Base-by-base conservation (phyloP, 2,888 invertebrate genomes). In the Asteroscopus sphinx region DNA sequence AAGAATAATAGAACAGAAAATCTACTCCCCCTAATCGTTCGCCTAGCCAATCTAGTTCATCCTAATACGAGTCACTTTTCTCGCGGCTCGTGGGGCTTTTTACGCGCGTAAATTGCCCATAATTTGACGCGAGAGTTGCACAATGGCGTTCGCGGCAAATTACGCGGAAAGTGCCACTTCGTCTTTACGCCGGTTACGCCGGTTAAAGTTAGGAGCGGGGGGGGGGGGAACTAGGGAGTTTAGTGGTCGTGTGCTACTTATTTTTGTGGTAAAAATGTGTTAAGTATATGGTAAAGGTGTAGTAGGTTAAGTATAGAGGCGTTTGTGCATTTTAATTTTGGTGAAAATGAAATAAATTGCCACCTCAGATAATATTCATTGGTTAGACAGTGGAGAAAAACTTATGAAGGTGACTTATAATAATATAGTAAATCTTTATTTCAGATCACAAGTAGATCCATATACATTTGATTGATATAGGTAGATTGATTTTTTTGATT, bases 91-190 rank as follows among this genome's bases (percentile, higher is more conserved):
- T 56, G 67, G 67, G 61, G 68, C 70, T 76, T 76, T 76, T 73
- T 74, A 65, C 68, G 44, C 48, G 59, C 36, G 54, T 33, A 76
- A 76, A 76, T 76, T 76, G 76, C 74, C 58, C 45, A 63, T 73
- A 76, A 76, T 76, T 76, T 71, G 66, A 49, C 65, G 68, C 63
- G 54, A 65, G 54, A 63, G 57, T 39, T 44, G 64, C 61, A 76
- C 76, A 76, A 76, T 73, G 66, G 71, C 58, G 41, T 37, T 37
- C 61, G 64, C 49, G 71, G 62, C 47, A 73, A 76, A 76, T 76
- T 76, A 66, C 70, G 62, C 52, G 41, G 48, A 66, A 68, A 76
- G 76, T 71, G 68, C 26, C 76, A 76, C 76, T 76, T 60, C 70
- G 58, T 64, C 74, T 76, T 71, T 48, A 64, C 42, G 48, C 48